A percentile compares a stretch with the other conserved stretches of the same genome.
These are phyloP conservation scores for Tyrophagus putrescentiae DNA, from an alignment of 1,140 invertebrate genomes.

Conservation along the genomic window DNA sequence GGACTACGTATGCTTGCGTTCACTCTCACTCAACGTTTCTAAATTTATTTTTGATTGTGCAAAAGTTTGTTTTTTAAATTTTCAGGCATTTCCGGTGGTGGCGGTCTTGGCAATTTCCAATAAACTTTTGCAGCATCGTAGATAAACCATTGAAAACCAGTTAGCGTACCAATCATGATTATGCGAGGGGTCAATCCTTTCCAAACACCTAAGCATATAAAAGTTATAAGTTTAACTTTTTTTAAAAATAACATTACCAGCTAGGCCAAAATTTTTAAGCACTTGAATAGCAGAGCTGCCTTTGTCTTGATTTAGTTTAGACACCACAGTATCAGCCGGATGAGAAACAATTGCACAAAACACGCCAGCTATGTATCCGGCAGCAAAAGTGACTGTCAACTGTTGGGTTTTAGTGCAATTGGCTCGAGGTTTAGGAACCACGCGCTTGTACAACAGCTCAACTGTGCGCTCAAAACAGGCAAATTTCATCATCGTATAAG, in stretches of 20 bases:
- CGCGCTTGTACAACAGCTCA: conserved; percentile 75
- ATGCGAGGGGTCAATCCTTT: conserved; percentile 92
- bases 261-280: conserved; percentile 52
- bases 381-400: conserved; percentile 85
- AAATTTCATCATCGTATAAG: conserved; percentile 99
- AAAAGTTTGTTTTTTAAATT: conserved; percentile 22
- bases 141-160: conserved; percentile 97
- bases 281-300: conserved; percentile 58
- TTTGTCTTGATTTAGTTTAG: conserved; percentile 90
- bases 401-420: conserved; percentile 89
- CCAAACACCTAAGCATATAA: conserved; percentile 55
- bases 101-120: conserved; percentile 81
- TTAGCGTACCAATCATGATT: conserved; percentile 98
- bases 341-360: conserved; percentile 99
- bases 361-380: conserved; percentile 96
- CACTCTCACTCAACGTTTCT: too few relatives aligned
- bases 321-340: conserved; percentile 96
- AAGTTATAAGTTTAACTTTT: conserved; percentile 24
- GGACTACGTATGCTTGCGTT: too few relatives aligned
- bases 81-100: conserved; percentile 54
- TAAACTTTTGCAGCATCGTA: conserved; percentile 91
- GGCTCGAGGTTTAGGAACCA: conserved; percentile 80
- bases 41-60: conserved; percentile 18
- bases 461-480: conserved; percentile 97
- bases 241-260: conserved; percentile 33